phyloP scores from a whole-genome alignment of 2,797 vertebrate species.

The Clarias pachynema region DNA sequence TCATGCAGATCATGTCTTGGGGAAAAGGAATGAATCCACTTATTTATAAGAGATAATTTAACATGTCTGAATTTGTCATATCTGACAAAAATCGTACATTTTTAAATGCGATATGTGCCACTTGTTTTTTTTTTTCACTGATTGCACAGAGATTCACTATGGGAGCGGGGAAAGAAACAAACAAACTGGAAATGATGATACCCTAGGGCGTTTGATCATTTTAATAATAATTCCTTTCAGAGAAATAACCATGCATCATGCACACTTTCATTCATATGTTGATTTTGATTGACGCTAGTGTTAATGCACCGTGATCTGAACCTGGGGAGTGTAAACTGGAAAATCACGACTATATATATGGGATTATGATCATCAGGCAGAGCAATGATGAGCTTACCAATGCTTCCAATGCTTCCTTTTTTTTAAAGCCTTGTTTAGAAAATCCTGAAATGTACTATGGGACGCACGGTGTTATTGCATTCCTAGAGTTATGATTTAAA shows the following conservation, averaged over 20 bases:
- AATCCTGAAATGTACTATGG: slow-evolving; percentile 8
- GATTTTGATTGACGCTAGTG: not conserved
- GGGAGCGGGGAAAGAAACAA: not conserved
- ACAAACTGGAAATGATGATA: not conserved
- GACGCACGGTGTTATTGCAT: not conserved
- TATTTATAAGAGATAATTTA: not conserved
- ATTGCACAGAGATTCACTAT: not conserved
- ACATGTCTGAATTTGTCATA: not conserved
- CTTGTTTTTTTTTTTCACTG: not conserved
- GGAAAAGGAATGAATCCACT: not conserved
- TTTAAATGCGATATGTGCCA: not conserved
- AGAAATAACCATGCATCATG: not conserved
- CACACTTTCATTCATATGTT: not conserved
- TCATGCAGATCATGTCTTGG: not conserved
- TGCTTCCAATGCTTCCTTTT: not conserved
- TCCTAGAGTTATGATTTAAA: not conserved
- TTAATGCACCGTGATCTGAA: not conserved
- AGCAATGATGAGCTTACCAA: not conserved
- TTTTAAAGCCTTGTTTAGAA: not conserved
- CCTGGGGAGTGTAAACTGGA: not conserved
- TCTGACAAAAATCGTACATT: not conserved
- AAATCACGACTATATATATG: not conserved
- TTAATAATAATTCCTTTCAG: slow-evolving; percentile 12
- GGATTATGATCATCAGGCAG: not conserved
- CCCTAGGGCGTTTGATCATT: not conserved